Evolutionary conservation across 2,797 vertebrate species (phyloP).

Genomic region (Esox lucius): DNA sequence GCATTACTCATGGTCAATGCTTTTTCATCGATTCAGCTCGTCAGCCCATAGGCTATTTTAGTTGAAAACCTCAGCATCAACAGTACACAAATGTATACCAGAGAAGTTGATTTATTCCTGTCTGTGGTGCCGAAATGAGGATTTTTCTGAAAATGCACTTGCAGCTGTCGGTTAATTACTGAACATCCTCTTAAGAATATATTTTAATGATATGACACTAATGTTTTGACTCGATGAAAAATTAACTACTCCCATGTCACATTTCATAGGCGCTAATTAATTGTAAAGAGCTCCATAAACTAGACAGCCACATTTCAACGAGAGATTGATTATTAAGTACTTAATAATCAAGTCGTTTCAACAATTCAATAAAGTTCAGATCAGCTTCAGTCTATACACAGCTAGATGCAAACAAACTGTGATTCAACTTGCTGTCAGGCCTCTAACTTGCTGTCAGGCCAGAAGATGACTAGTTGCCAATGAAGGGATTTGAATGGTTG

Average conservation of each 20-base stretch:
- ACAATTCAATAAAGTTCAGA: slow-evolving; percentile 7
- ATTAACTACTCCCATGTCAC: slow-evolving; percentile 20
- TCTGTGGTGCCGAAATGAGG: slow-evolving; percentile 12
- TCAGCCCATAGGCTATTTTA: not conserved
- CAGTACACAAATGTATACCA: too few species aligned
- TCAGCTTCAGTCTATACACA: not conserved
- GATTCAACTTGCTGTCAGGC: not conserved
- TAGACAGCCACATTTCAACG: slow-evolving; percentile 34
- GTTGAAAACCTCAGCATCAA: not conserved
- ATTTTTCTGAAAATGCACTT: slow-evolving; percentile 33
- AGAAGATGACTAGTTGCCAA: not conserved
- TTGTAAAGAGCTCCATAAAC: slow-evolving; percentile 40
- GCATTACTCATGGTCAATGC: slow-evolving; percentile 14
- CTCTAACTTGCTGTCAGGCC: not conserved
- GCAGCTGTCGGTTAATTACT: slow-evolving; percentile 39
- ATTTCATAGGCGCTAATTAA: slow-evolving; percentile 38
- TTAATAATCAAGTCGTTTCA: not conserved
- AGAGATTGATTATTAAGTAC: slow-evolving; percentile 35
- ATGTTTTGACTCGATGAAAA: slow-evolving; percentile 38
- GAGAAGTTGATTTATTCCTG: too few species aligned
- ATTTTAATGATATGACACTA: slow-evolving; percentile 37
- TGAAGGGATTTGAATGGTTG: not conserved
- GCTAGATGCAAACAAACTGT: not conserved
- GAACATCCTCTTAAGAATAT: slow-evolving; percentile 24
- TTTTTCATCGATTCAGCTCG: slow-evolving; percentile 1